A percentile compares a stretch with the other conserved stretches of the same genome.
These are phyloP conservation scores for Tupaia chinensis DNA, from an alignment of 2,113 vertebrate species.

Conservation along the genomic window DNA sequence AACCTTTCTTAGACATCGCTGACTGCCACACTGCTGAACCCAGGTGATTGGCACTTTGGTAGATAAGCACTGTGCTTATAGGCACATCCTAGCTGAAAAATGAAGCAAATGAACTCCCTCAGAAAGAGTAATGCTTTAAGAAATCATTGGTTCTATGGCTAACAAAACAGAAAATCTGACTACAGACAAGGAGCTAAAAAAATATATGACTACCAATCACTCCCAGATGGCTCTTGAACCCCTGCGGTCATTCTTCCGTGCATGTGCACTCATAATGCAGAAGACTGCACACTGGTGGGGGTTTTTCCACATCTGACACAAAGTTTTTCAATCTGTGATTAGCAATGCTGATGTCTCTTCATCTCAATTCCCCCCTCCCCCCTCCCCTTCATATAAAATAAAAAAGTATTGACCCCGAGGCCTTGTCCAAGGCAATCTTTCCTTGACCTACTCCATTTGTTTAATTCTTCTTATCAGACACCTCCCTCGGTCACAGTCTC, in stretches of 20 bases:
- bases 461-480: constrained; percentile 56
- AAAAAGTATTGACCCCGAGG: neutral
- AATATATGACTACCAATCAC: accelerated
- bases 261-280: neutral
- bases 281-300: accelerated
- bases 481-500: neutral
- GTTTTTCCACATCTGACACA: neutral
- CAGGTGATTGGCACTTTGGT: neutral
- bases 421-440: constrained; percentile 44
- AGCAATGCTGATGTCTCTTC: neutral
- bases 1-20: neutral
- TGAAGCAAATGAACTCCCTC: neutral
- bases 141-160: neutral
- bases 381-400: neutral
- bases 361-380: neutral
- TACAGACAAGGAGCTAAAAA: neutral
- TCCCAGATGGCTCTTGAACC: neutral
- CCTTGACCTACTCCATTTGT: constrained; percentile 16
- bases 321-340: neutral
- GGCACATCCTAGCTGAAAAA: neutral
- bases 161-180: neutral
- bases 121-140: constrained; percentile 64
- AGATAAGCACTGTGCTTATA: neutral
- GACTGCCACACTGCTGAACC: neutral
- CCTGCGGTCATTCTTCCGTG: neutral